phyloP scores from a whole-genome alignment of 2,888 invertebrate genomes.

The Amorpha juglandis region DNA sequence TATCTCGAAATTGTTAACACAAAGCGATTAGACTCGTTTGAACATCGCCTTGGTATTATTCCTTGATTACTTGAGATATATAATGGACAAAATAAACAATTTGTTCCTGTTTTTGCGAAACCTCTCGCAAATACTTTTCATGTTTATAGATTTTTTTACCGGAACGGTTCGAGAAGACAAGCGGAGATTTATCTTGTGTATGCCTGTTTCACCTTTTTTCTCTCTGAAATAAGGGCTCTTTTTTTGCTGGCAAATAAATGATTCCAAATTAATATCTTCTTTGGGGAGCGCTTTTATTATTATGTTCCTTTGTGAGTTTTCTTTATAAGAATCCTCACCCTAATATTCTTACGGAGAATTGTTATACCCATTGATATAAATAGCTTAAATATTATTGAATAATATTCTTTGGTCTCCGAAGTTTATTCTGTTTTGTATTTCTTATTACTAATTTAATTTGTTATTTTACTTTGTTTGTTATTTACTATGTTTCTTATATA shows the following conservation, averaged over 20 bases:
- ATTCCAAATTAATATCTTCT: slow-evolving; percentile 71
- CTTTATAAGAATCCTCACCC: slow-evolving; percentile 30
- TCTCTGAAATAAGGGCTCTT: slow-evolving; percentile 59
- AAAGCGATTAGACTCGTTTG: slow-evolving; percentile 64
- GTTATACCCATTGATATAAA: slow-evolving; percentile 14
- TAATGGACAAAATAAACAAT: no score
- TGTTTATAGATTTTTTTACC: slow-evolving; percentile 56
- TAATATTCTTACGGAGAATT: neutral
- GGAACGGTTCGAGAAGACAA: slow-evolving; percentile 59
- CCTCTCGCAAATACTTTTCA: slow-evolving; percentile 56
- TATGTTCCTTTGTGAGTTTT: slow-evolving; percentile 53
- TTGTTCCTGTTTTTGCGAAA: slow-evolving; percentile 53
- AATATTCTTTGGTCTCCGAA: slow-evolving; percentile 45
- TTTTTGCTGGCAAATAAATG: slow-evolving; percentile 67
- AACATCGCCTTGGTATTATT: slow-evolving; percentile 71
- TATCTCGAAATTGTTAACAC: slow-evolving; percentile 45
- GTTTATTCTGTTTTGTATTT: neutral
- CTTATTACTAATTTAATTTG: neutral
- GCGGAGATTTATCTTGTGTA: slow-evolving; percentile 66
- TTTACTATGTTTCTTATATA: no score
- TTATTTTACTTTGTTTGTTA: neutral
- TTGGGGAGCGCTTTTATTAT: slow-evolving; percentile 57
- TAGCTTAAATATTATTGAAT: slow-evolving; percentile 30
- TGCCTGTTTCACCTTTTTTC: slow-evolving; percentile 57
- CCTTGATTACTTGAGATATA: no score